Base-by-base conservation (phyloP, 2,888 invertebrate species). In the Drosophila nigritarsus region DNA sequence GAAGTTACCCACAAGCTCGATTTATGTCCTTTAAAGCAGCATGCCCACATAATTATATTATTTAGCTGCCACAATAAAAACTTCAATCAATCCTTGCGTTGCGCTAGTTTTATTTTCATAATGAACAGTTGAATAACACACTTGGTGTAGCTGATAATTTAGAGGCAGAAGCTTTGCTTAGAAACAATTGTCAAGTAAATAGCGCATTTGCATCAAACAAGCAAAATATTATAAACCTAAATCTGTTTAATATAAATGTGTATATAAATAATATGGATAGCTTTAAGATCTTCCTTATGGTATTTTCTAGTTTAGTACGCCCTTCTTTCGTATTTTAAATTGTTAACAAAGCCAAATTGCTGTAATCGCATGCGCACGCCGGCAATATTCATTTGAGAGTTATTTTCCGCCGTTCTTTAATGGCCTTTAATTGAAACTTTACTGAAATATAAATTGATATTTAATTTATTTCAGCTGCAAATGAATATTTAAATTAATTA, bases 21-120 rank as follows among this genome's bases (percentile, higher is more conserved):
- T 63, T 62, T 30, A 55, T 73, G 60, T 56, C 59, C 24, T 73
- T 74, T 74, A 72, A 72, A 62, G 66, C 73, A 62, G 66, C 73
- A 27, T 20, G 20, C 11, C 20, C 11, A 45, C 34, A 65, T 60
- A 38, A 72, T 72, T 56, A 53, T 61, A 64, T 59, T 65, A 56
- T 51, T 70, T 70, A 5, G 49, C 3, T 42, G 18, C 20, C 38
- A 53, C 15, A 20, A 40, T 13, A 18, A 45, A n/a, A 20, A 29
- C 15, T 20, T 49, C n/a, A 18, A 65, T 65, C 34, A 51, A 56
- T 67, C 67, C 40, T 20, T 50, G 40, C 1, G 7, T 45, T 45
- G 3, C 4, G 7, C 24, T 15, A 15, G 4, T 15, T 20, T 20
- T 20, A 45, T 20, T 20, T 45, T 13, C 42, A n/a, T 18, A 36